Percentiles rank a stretch among this genome's conserved stretches.
Conservation (phyloP, 2,888 invertebrate genomes). For the Trissonchulus latispiculum region DNA sequence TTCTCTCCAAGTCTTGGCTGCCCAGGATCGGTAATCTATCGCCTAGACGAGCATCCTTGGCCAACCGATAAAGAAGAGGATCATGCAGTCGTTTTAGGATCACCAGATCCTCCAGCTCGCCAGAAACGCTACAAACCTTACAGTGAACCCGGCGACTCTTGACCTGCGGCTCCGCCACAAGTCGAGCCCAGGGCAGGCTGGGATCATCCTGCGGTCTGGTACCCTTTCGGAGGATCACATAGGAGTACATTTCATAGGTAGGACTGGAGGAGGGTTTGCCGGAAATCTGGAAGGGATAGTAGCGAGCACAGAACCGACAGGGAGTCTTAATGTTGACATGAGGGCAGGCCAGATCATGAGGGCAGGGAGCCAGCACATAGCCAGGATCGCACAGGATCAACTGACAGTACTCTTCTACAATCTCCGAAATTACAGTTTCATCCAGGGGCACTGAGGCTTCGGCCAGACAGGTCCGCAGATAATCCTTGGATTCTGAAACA, state of each 20-base stretch:
- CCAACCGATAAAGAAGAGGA: neutral
- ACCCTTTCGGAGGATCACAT: constrained; percentile 69
- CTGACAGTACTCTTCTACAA: no score
- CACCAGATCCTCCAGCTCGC: constrained; percentile 62
- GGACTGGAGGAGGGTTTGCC: constrained; percentile 47
- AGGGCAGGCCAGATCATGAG: constrained; percentile 70
- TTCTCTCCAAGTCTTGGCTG: no score
- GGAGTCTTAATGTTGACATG: constrained; percentile 58
- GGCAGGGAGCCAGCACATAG: constrained; percentile 56
- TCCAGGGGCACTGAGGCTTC: no score
- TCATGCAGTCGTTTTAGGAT: neutral
- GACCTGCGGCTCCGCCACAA: constrained; percentile 61
- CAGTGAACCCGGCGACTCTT: constrained; percentile 65
- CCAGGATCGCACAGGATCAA: constrained; percentile 30
- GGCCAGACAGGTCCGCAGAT: no score
- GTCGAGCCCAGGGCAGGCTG: constrained; percentile 67
- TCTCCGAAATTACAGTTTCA: no score
- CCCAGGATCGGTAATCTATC: neutral
- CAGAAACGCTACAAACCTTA: constrained; percentile 63
- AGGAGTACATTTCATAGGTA: constrained; percentile 59
- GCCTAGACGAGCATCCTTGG: neutral
- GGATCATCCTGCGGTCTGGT: constrained; percentile 29
- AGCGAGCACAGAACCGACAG: constrained; percentile 64
- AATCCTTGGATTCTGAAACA: no score
- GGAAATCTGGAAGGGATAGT: constrained; percentile 50